Evolutionary conservation across 1,140 invertebrate genomes (phyloP).

Genomic region (Reticulitermes speratus): DNA sequence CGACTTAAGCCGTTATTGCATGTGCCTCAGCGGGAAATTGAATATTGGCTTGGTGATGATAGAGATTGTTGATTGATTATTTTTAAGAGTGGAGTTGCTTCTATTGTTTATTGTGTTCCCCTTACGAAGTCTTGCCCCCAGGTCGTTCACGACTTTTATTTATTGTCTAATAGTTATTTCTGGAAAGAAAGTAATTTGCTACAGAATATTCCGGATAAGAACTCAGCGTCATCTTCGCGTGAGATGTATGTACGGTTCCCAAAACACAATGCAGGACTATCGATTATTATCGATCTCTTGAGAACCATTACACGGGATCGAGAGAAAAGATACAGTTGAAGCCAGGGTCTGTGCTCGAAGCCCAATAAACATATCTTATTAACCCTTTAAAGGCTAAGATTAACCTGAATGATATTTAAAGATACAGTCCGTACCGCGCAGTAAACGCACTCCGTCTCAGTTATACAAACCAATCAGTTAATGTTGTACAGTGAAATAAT

Average conservation of each 20-base stretch:
- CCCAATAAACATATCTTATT: neutral
- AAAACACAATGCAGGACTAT: neutral
- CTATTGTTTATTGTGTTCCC: constrained; percentile 7
- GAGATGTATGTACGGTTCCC: neutral
- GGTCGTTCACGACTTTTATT: constrained; percentile 11
- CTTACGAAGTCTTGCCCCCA: constrained; percentile 6
- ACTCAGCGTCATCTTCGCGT: neutral
- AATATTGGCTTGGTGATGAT: constrained; percentile 18
- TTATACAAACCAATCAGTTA: too few species aligned
- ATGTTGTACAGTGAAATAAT: too few species aligned
- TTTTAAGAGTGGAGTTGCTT: constrained; percentile 12
- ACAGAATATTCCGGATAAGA: neutral
- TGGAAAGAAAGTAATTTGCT: constrained; percentile 17
- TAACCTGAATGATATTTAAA: too few species aligned
- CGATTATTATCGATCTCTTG: neutral
- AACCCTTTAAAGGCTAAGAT: too few species aligned
- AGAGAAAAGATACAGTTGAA: neutral
- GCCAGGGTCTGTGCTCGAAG: too few species aligned
- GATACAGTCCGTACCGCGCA: too few species aligned
- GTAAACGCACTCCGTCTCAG: too few species aligned
- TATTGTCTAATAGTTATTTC: constrained; percentile 11
- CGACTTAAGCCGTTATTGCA: neutral
- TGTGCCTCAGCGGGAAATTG: neutral
- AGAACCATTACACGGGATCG: neutral
- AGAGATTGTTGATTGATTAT: constrained; percentile 17